phyloP scores from a whole-genome alignment of 1,140 invertebrate species.

The Pachypeltis micranthus region DNA sequence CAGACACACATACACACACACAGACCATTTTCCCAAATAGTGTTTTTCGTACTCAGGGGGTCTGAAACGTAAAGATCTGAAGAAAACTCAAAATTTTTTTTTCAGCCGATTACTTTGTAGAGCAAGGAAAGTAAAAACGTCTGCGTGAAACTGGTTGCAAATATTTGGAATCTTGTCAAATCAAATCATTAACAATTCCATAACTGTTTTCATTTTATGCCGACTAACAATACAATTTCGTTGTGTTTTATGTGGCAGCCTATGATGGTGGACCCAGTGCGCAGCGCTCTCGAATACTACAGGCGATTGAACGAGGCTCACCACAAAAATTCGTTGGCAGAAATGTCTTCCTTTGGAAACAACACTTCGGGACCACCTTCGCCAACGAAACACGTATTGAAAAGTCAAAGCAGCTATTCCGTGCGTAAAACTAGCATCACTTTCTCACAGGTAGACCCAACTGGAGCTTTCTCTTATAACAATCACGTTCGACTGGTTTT shows the following conservation, averaged over 20 bases:
- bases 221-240: background rate
- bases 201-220: background rate
- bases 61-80: no score
- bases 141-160: background rate
- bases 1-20: no score
- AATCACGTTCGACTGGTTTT: no score
- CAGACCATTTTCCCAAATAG: no score
- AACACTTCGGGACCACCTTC: slow-evolving; percentile 11
- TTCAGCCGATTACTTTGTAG: no score
- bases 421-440: slow-evolving; percentile 34
- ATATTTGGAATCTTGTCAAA: background rate
- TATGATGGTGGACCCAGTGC: slow-evolving; percentile 47
- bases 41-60: no score
- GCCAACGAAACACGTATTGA: slow-evolving; percentile 31
- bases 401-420: slow-evolving; percentile 42
- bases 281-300: slow-evolving; percentile 46
- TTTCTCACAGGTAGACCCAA: slow-evolving; percentile 21
- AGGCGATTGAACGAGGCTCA: slow-evolving; percentile 50
- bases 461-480: no score
- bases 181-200: background rate
- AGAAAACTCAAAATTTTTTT: no score
- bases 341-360: background rate
- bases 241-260: slow-evolving; percentile 36
- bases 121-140: no score
- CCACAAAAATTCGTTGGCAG: slow-evolving; percentile 34